Conservation (phyloP, 23 tunicate genomes). For the Corella eumyota region DNA sequence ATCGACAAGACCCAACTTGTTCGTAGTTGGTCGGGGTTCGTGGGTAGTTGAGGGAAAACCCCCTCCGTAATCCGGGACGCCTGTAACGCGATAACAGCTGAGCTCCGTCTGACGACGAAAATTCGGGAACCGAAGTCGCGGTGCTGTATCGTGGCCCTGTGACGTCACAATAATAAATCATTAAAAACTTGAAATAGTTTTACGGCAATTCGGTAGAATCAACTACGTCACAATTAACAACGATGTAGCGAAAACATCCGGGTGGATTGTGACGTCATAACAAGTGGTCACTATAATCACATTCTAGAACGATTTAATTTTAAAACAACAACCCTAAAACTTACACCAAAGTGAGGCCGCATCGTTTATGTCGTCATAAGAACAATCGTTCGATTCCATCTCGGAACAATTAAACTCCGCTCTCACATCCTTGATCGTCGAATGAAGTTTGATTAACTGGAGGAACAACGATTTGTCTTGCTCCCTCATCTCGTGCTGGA, state of each 20-base stretch:
- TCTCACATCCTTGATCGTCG: slow-evolving; percentile 70
- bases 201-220: not conserved
- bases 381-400: slow-evolving; percentile 32
- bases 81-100: slow-evolving; percentile 33
- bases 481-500: slow-evolving; percentile 87
- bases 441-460: slow-evolving; percentile 70
- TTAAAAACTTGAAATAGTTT: not conserved
- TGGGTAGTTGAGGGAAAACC: slow-evolving; percentile 47
- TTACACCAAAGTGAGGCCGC: slow-evolving; percentile 76
- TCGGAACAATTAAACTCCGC: slow-evolving; percentile 40
- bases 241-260: too few relatives aligned
- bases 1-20: too few relatives aligned
- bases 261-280: too few relatives aligned
- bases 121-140: slow-evolving; percentile 45
- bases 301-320: not conserved
- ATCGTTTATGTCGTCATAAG: slow-evolving; percentile 50
- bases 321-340: slow-evolving; percentile 4
- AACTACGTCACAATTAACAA: too few relatives aligned
- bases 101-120: slow-evolving; percentile 89
- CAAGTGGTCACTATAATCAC: too few relatives aligned
- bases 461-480: slow-evolving; percentile 89
- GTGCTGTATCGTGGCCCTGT: slow-evolving; percentile 74
- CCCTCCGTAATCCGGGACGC: slow-evolving; percentile 38
- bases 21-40: slow-evolving; percentile 4
- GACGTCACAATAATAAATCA: not conserved